A percentile compares a stretch with the other conserved stretches of the same genome.
These are phyloP conservation scores for Stegodyphus mimosarum DNA, from an alignment of 1,140 invertebrate genomes.

Conservation along the genomic window DNA sequence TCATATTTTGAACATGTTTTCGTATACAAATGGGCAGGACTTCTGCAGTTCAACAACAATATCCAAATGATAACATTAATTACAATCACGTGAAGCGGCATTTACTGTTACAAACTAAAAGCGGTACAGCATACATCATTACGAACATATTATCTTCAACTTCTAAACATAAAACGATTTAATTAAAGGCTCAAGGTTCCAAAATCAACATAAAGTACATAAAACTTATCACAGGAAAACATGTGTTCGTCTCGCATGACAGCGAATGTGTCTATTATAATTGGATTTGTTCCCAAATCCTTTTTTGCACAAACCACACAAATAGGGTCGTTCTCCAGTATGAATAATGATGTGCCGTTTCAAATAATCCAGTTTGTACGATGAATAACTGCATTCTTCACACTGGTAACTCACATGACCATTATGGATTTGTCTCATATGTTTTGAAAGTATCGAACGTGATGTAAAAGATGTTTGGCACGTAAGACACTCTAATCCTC, in stretches of 20 bases:
- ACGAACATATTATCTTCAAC: too few species aligned
- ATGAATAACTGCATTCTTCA: neutral
- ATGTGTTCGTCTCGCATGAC: neutral
- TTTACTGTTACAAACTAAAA: too few species aligned
- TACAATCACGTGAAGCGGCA: too few species aligned
- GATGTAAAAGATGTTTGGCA: neutral
- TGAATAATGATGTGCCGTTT: neutral
- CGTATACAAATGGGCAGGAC: too few species aligned
- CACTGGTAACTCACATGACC: neutral
- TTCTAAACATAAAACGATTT: too few species aligned
- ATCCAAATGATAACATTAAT: too few species aligned
- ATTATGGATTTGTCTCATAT: neutral
- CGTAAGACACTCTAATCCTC: neutral
- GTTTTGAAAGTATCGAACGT: neutral
- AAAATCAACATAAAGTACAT: too few species aligned
- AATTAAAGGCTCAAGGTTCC: too few species aligned
- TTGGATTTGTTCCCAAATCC: neutral
- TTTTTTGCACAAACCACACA: neutral
- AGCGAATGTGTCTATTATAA: neutral
- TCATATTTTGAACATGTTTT: too few species aligned
- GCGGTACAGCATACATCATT: too few species aligned
- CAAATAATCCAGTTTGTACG: neutral
- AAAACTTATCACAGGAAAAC: too few species aligned
- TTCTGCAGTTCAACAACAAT: too few species aligned
- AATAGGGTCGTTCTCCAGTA: neutral